A percentile compares a stretch with the other conserved stretches of the same genome.
These are phyloP conservation scores for Drosophila barbarae DNA, from an alignment of 2,888 invertebrate species.

Conservation along the genomic window DNA sequence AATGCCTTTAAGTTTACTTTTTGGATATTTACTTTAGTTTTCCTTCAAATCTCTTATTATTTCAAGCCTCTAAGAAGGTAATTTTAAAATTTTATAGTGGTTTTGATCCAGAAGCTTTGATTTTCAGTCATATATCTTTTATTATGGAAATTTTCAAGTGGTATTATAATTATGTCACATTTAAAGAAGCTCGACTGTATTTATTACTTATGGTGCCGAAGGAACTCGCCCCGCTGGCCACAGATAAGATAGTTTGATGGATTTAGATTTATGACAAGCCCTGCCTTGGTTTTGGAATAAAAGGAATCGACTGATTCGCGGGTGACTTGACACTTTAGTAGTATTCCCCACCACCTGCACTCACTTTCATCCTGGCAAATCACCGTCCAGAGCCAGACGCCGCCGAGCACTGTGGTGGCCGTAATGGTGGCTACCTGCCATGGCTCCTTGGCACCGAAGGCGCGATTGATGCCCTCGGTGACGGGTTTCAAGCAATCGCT, in stretches of 20 bases:
- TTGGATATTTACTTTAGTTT: neutral
- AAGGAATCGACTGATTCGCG: conserved; percentile 10
- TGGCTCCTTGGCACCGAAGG: conserved; percentile 86
- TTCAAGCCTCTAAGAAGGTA: neutral
- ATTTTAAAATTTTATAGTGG: neutral
- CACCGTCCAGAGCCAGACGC: conserved; percentile 88
- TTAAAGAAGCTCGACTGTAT: conserved; percentile 4
- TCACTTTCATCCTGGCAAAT: conserved; percentile 86
- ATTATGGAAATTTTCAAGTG: conserved; percentile 4
- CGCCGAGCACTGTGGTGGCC: conserved; percentile 85
- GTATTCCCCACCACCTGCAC: conserved; percentile 60
- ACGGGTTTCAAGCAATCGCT: conserved; percentile 73
- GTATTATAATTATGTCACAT: conserved; percentile 13
- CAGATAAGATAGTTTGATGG: conserved; percentile 45
- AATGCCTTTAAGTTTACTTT: neutral
- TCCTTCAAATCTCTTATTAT: neutral
- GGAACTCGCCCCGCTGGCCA: conserved; percentile 7
- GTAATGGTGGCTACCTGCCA: conserved; percentile 91
- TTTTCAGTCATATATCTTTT: neutral
- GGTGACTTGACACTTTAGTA: conserved; percentile 6
- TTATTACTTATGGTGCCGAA: conserved; percentile 1
- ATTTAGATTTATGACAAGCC: conserved; percentile 25
- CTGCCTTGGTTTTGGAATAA: conserved; percentile 2
- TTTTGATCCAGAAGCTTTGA: neutral
- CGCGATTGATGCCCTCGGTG: conserved; percentile 81